These are phyloP conservation scores for Ctenopoma kingsleyae DNA, from an alignment of 2,797 vertebrate genomes.

Conservation along the genomic window DNA sequence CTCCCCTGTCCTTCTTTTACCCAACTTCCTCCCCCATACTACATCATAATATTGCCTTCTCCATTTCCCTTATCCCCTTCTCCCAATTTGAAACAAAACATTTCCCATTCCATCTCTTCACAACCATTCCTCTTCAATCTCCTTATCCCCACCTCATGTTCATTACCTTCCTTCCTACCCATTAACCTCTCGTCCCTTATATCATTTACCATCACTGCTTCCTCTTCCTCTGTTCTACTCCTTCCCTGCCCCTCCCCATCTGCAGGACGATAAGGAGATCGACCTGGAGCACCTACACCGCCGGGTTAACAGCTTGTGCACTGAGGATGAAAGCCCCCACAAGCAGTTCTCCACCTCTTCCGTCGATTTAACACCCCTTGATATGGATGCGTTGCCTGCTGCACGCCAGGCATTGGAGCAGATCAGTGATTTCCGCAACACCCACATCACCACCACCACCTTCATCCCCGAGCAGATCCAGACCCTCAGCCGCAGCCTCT, in stretches of 20 bases:
- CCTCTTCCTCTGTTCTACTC: constrained; percentile 53
- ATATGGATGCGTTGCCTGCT: constrained; percentile 97
- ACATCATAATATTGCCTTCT: constrained; percentile 5
- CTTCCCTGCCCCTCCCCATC: constrained; percentile 52
- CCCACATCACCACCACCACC: constrained; percentile 99
- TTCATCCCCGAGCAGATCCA: constrained; percentile 99
- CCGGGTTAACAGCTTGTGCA: constrained; percentile 99
- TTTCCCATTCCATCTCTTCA: constrained; percentile 3
- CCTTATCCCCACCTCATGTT: constrained; percentile 19
- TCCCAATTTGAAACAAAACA: constrained; percentile 28
- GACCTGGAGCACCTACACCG: constrained; percentile 99
- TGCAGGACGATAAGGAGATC: constrained; percentile 99
- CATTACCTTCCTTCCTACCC: constrained; percentile 27
- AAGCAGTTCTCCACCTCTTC: constrained; percentile 99
- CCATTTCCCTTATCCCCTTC: constrained; percentile 15
- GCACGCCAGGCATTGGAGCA: constrained; percentile 98
- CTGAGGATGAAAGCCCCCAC: constrained; percentile 99
- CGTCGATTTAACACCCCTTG: constrained; percentile 98
- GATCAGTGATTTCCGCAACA: constrained; percentile 99
- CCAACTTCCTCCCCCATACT: constrained; percentile 9
- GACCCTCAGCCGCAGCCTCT: constrained; percentile 98
- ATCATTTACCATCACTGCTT: constrained; percentile 64
- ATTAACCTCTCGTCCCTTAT: constrained; percentile 48
- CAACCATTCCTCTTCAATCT: constrained; percentile 10
- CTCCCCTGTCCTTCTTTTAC: constrained; percentile 30